Evolutionary conservation across 1,140 invertebrate species (phyloP), one percentile per base, ranked within the genome.

Genomic region (Sogatella furcifera): DNA sequence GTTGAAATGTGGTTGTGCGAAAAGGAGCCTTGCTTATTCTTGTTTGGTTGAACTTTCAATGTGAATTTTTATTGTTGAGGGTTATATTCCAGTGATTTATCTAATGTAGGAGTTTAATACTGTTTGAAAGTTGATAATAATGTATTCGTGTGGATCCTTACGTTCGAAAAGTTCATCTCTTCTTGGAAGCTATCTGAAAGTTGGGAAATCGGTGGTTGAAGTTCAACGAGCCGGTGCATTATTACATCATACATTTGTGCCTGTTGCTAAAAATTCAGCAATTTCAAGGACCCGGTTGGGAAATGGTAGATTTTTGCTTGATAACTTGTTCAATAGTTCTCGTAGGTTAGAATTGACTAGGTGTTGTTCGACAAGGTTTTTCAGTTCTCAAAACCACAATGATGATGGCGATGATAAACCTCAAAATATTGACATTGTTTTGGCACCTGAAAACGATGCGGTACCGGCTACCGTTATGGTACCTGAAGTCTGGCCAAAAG

Each of bases 401-500:
- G 34, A 19, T 14, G 14, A 21, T 2, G 44, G 28, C 42, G 59
- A 60, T 19, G 59, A 43, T 55, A 55, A 42, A 49, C 46, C 46
- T 49, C 21, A 49, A 19, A 17, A 49, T 10, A 22, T 17, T 49
- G 15, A 49, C 15, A 22, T 17, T 10, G 46, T 49, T 19, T 17
- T 49, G 21, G 46, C 46, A 24, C n/a, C 42, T 21, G 52, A 55
- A 19, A 49, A 42, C 41, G 46, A 60, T 31, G 3, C 66, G 21
- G 70, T 94, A 61, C 90, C 90, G 55, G 89, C 90, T 0, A 89
- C 94, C 4, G 86, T 96, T 55, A 89, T 88, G 14, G 90, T 99
- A n/a, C 97, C 97, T 9, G 96, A 98, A 76, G 83, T 91, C 24
- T 98, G 93, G 86, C 96, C 97, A 8, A 84, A 92, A 73, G 84